A percentile compares a stretch with the other conserved stretches of the same genome.
Conservation (phyloP, 1,140 invertebrate species). For the Pseudomyrmex pallidus region DNA sequence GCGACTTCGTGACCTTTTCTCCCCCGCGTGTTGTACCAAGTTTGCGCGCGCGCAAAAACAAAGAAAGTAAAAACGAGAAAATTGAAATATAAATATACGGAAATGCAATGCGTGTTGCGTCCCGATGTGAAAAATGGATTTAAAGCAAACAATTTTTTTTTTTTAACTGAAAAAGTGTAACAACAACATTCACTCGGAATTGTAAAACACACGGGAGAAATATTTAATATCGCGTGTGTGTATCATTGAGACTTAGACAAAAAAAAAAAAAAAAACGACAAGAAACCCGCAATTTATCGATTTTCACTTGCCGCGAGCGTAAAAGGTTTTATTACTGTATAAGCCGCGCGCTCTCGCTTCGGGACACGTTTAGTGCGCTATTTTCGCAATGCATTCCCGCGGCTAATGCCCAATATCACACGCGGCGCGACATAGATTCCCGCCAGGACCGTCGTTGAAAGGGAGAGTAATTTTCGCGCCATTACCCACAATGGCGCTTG, state of each 20-base stretch:
- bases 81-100: background rate
- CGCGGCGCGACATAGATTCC: background rate
- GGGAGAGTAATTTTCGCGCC: conserved; percentile 1
- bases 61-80: background rate
- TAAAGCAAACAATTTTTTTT: background rate
- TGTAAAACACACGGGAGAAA: background rate
- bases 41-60: background rate
- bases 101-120: no score
- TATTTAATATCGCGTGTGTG: background rate
- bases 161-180: background rate
- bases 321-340: conserved; percentile 12
- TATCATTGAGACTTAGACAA: background rate
- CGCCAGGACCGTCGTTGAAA: background rate
- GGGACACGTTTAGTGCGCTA: background rate
- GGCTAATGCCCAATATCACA: conserved; percentile 9
- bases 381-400: background rate
- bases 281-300: background rate
- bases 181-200: background rate
- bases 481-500: conserved; percentile 13
- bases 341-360: background rate
- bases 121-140: background rate
- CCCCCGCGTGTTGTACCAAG: background rate
- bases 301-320: background rate
- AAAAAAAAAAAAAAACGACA: no score
- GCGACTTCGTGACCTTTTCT: no score